phyloP scores from a whole-genome alignment of 2,888 invertebrate genomes.

The Cryptops parisi region DNA sequence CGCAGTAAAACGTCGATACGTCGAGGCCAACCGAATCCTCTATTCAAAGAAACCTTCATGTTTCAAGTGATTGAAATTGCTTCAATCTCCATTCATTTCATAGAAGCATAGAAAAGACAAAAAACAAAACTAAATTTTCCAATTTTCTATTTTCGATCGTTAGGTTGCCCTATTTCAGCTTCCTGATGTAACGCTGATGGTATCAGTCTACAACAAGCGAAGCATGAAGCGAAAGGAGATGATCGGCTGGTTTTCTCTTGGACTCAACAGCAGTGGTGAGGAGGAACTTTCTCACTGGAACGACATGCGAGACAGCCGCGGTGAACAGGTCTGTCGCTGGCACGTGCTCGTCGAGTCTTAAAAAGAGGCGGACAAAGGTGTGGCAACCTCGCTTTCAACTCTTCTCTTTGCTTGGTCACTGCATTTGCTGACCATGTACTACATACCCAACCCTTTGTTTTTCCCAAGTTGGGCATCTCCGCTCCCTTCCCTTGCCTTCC shows the following conservation, averaged over 20 bases:
- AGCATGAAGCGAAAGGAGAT: slow-evolving; percentile 90
- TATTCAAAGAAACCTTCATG: slow-evolving; percentile 90
- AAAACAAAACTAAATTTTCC: no score
- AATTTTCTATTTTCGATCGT: no score
- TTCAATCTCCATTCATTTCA: no score
- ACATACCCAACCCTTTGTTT: background rate
- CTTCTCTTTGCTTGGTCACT: background rate
- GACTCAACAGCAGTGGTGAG: slow-evolving; percentile 78
- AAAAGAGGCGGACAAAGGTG: slow-evolving; percentile 25
- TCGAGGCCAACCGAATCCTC: slow-evolving; percentile 84
- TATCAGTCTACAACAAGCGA: slow-evolving; percentile 80
- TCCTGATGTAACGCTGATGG: slow-evolving; percentile 85
- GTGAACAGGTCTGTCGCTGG: slow-evolving; percentile 86
- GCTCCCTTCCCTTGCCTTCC: background rate
- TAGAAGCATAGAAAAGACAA: no score
- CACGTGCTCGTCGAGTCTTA: slow-evolving; percentile 60
- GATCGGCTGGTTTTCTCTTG: slow-evolving; percentile 93
- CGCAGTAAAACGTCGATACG: slow-evolving; percentile 83
- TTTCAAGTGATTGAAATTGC: slow-evolving; percentile 54
- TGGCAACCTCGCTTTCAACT: background rate
- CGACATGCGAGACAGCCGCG: slow-evolving; percentile 70
- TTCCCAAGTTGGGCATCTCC: background rate
- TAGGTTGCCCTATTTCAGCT: slow-evolving; percentile 89
- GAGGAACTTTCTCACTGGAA: slow-evolving; percentile 88
- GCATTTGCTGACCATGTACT: background rate